phyloP scores from a whole-genome alignment of 2,888 invertebrate species.

The Volucella inflata region DNA sequence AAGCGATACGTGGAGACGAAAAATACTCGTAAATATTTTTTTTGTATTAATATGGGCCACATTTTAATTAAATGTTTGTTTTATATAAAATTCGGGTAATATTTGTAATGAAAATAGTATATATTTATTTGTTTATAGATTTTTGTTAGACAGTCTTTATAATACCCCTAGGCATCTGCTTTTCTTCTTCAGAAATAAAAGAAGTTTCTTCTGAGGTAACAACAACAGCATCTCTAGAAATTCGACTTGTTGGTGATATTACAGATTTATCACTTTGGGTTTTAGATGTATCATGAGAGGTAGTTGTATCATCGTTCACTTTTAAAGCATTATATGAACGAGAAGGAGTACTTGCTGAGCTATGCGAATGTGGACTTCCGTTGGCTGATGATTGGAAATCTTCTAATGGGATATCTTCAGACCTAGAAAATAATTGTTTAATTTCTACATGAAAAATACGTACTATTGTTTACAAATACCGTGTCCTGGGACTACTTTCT shows the following conservation, averaged over 20 bases:
- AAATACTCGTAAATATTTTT: too few species aligned
- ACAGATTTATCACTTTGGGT: conserved; percentile 74
- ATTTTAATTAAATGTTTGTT: too few species aligned
- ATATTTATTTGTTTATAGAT: not conserved
- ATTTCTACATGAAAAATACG: not conserved
- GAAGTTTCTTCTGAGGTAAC: conserved; percentile 90
- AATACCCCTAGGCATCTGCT: conserved; percentile 83
- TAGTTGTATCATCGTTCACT: conserved; percentile 79
- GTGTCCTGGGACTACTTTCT: conserved; percentile 90
- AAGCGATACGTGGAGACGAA: too few species aligned
- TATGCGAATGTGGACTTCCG: conserved; percentile 83
- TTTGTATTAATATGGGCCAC: too few species aligned
- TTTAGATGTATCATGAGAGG: conserved; percentile 78
- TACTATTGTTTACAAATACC: conserved; percentile 79
- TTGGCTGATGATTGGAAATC: conserved; percentile 88
- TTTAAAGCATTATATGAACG: conserved; percentile 84
- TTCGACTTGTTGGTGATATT: conserved; percentile 77
- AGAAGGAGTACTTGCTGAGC: conserved; percentile 81
- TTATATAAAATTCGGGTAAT: too few species aligned
- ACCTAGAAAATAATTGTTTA: conserved; percentile 80
- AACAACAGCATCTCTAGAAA: conserved; percentile 79
- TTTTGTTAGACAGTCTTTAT: conserved; percentile 84
- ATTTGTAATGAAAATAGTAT: too few species aligned
- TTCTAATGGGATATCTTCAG: conserved; percentile 92
- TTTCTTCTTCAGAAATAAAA: conserved; percentile 87